These are phyloP conservation scores for Heliconius aoede DNA, from an alignment of 2,888 invertebrate species.

Conservation along the genomic window DNA sequence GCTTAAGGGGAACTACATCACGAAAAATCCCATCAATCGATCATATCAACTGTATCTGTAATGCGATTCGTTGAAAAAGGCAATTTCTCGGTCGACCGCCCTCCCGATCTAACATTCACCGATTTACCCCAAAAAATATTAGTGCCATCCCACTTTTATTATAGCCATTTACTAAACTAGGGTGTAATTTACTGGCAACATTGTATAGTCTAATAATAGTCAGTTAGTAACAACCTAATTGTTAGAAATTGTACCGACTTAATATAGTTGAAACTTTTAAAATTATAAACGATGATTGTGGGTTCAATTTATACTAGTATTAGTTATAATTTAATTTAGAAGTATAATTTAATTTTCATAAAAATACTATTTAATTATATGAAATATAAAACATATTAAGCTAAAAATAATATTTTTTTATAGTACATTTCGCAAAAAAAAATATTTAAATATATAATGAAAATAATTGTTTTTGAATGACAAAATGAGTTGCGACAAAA, in stretches of 20 bases:
- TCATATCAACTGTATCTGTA: slow-evolving; percentile 23
- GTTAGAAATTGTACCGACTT: background rate
- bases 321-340: no score
- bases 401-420: no score
- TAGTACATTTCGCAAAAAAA: no score
- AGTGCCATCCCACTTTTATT: slow-evolving; percentile 58
- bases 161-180: slow-evolving; percentile 47
- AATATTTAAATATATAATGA: no score
- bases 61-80: slow-evolving; percentile 34
- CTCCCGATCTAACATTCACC: slow-evolving; percentile 55
- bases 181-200: slow-evolving; percentile 45
- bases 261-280: background rate
- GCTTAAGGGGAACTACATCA: slow-evolving; percentile 3
- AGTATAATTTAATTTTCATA: no score
- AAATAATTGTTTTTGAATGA: no score
- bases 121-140: slow-evolving; percentile 63
- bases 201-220: slow-evolving; percentile 14
- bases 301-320: background rate
- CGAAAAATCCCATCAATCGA: slow-evolving; percentile 24
- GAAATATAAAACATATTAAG: no score
- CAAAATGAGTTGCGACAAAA: no score
- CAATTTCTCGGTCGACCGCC: slow-evolving; percentile 62
- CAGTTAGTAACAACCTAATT: background rate
- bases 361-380: no score
- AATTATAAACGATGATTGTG: background rate